Percentiles rank a stretch among this genome's conserved stretches.
These are phyloP conservation scores for Babylonia areolata DNA, from an alignment of 1,140 invertebrate species.

Conservation along the genomic window DNA sequence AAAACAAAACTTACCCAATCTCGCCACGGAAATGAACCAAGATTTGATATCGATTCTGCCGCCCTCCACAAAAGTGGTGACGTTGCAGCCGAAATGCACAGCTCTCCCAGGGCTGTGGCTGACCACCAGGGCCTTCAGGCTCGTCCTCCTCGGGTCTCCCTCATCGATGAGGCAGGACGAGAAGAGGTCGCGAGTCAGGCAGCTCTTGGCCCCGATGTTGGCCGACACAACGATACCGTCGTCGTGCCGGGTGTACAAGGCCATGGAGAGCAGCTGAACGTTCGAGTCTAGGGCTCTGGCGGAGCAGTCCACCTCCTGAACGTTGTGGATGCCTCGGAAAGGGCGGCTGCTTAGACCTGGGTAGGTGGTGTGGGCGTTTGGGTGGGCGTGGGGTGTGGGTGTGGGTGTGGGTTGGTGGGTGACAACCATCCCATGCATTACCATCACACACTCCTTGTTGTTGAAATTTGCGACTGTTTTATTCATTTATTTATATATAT, in stretches of 20 bases:
- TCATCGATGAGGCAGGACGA: slow-evolving; percentile 20
- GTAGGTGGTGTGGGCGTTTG: too few relatives aligned
- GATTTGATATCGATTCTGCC: background rate
- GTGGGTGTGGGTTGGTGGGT: too few relatives aligned
- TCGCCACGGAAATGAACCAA: slow-evolving; percentile 8
- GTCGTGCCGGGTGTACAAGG: background rate
- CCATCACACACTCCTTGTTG: too few relatives aligned
- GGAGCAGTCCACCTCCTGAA: slow-evolving; percentile 30
- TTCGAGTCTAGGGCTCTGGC: background rate
- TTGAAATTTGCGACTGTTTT: too few relatives aligned
- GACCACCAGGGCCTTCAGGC: slow-evolving; percentile 21
- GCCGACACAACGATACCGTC: background rate
- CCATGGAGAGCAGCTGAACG: slow-evolving; percentile 27
- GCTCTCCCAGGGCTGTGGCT: background rate
- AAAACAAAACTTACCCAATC: background rate
- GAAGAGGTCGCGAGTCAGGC: slow-evolving; percentile 5
- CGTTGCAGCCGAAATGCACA: slow-evolving; percentile 16
- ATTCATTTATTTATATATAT: too few relatives aligned
- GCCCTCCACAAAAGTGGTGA: slow-evolving; percentile 15
- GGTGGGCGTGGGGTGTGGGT: too few relatives aligned
- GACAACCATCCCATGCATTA: too few relatives aligned
- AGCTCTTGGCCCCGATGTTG: background rate
- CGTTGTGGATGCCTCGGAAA: background rate
- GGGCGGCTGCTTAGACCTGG: slow-evolving; percentile 1
- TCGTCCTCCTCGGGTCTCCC: slow-evolving; percentile 2